Base-by-base conservation (phyloP, 2,797 vertebrate species). In the Taenioides sp. region DNA sequence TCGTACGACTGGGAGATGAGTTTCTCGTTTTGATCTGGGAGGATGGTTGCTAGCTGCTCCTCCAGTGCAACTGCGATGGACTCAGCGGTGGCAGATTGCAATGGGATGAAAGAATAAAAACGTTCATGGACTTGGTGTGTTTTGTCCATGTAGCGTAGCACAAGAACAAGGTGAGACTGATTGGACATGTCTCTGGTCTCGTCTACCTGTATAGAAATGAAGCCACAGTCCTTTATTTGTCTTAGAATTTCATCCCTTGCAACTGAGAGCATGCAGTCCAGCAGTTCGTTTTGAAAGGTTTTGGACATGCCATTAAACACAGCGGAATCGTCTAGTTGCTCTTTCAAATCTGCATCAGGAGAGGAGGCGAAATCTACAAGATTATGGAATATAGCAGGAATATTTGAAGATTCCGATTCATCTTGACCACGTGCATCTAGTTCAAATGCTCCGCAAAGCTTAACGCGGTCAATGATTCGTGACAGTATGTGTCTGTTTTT, bases 291-390 rank as follows among this genome's bases (percentile, higher is more conserved):
- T 61, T 61, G 28, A 18, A 61, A 4, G 9, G 59, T 61, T 61
- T 37, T 34, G 2, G 59, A 61, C 16, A 28, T 34, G 1, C 17
- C 27, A 7, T 43, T 43, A 43, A 43, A 14, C 14, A 43, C 11
- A 43, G 40, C 0, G 11, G 40, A 43, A 43, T 16, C 5, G 2
- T 61, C 28, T 5, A 37, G 28, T 9, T 61, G 59, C 17, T 34
- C 59, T 37, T 61, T 61, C 18, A 34, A 20, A 18, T 37, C 27
- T 9, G 5, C 18, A 61, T 20, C 59, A 61, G 28, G 17, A n/a
- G 59, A 61, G 16, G 27, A 23, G 78, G 84, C 84, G 84, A 80
- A 52, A 52, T 57, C 54, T 9, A 10, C 9, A 25, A 57, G 54
- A 22, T 7, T 6, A 23, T 5, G 22, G 10, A 23, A 57, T 57